These are phyloP conservation scores for Drosophila fuyamai DNA, from an alignment of 1,140 invertebrate species.

Conservation along the genomic window DNA sequence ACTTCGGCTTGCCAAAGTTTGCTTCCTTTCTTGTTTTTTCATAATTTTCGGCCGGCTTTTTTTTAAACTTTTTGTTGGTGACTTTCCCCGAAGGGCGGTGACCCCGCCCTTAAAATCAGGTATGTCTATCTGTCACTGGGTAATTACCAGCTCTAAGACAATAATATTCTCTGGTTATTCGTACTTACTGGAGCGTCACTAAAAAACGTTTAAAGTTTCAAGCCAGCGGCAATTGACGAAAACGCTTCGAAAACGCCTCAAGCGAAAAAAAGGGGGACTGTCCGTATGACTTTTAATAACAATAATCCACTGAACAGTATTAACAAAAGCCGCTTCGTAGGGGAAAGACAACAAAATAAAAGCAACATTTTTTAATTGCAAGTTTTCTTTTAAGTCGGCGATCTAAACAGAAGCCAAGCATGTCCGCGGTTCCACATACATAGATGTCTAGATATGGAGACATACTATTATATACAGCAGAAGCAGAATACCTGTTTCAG, in stretches of 20 bases:
- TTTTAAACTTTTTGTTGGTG: slow-evolving; percentile 16
- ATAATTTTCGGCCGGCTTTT: background rate
- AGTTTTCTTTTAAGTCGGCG: slow-evolving; percentile 61
- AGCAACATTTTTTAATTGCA: slow-evolving; percentile 64
- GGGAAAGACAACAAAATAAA: slow-evolving; percentile 22
- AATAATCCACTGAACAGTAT: slow-evolving; percentile 58
- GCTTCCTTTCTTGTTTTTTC: no score
- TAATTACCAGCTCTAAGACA: slow-evolving; percentile 47
- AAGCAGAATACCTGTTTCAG: slow-evolving; percentile 28
- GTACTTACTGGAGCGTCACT: slow-evolving; percentile 70
- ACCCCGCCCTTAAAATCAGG: slow-evolving; percentile 39
- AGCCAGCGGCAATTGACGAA: slow-evolving; percentile 45
- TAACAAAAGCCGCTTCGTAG: slow-evolving; percentile 22
- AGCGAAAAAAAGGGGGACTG: slow-evolving; percentile 13
- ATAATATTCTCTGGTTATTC: slow-evolving; percentile 31
- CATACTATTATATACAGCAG: background rate
- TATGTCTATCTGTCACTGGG: slow-evolving; percentile 29
- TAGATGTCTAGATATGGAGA: slow-evolving; percentile 9
- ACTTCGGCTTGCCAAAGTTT: no score
- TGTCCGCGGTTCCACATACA: slow-evolving; percentile 17
- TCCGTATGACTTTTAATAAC: slow-evolving; percentile 50
- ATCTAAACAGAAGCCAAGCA: slow-evolving; percentile 46
- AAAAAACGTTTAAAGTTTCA: slow-evolving; percentile 68
- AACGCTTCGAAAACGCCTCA: slow-evolving; percentile 15
- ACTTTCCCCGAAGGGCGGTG: slow-evolving; percentile 33